Evolutionary conservation across 2,113 vertebrate genomes (phyloP), one percentile per base, ranked within the genome.

Genomic region (Fulmarus glacialis): DNA sequence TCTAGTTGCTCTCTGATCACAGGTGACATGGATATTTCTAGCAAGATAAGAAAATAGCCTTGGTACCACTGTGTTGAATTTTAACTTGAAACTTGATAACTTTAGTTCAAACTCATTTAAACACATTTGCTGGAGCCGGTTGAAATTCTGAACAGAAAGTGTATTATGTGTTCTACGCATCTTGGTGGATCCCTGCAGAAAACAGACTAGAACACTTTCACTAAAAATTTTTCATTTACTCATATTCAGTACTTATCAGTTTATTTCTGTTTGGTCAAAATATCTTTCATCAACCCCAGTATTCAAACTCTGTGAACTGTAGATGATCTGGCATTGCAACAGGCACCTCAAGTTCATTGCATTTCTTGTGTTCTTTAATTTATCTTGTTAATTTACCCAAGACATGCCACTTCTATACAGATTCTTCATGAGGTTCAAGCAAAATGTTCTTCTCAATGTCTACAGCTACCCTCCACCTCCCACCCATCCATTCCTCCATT

Each of bases 341-440:
- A 68, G 8, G 2, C 6, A 56, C 11, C 3, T 2, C 2, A 58
- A 36, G 6, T 48, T 71, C 32, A 47, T 55, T 38, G 3, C 3
- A 50, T 48, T 58, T 80, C 22, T 72, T 71, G 3, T 59, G 17
- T 67, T 29, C 5, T 83, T 82, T 27, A 75, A 5, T 13, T 89
- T 86, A n/a, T 30, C 12, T n/a, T 85, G 6, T 48, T 92, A 45
- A 59, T 40, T 82, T 74, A 68, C 29, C 9, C 21, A 52, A 52
- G 9, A 15, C 0, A 2, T 5, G 8, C 6, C 60, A n/a, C 5
- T 42, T 74, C 32, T 32, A 47, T 17, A 38, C 4, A 89, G 3
- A 38, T 47, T 56, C 15, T 60, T 59, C 34, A 70, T n/a, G 13
- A 70, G 3, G 8, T 34, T 87, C 19, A 73, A 81, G n/a, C 2